Percentiles rank a stretch among this genome's conserved stretches.
Evolutionary conservation across 2,888 invertebrate genomes (phyloP).

Genomic region (Perdita meconis): DNA sequence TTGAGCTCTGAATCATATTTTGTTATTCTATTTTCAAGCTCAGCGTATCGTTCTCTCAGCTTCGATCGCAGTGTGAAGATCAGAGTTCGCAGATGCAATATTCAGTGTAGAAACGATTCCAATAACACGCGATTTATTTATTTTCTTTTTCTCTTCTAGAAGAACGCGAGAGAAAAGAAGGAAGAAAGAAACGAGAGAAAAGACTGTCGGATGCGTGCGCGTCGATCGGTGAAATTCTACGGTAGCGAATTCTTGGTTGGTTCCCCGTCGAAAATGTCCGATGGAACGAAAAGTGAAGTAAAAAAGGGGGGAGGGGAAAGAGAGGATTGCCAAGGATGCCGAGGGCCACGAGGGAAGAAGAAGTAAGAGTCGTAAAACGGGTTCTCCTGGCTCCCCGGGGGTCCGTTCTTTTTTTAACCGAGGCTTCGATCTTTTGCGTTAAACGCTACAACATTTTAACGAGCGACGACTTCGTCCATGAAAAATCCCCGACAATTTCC

Average conservation of each 20-base stretch:
- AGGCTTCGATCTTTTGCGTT: constrained; percentile 63
- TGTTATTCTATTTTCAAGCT: too few species aligned
- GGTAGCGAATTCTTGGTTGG: constrained; percentile 52
- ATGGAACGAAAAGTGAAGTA: constrained; percentile 49
- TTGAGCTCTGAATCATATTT: too few species aligned
- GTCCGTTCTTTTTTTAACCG: constrained; percentile 58
- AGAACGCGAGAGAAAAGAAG: background rate
- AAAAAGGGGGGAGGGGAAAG: constrained; percentile 35
- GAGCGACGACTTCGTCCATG: constrained; percentile 37
- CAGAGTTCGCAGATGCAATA: too few species aligned
- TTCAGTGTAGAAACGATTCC: background rate
- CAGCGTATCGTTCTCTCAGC: too few species aligned
- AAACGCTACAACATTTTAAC: constrained; percentile 63
- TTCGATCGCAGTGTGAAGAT: too few species aligned
- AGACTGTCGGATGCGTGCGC: background rate
- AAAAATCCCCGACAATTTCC: constrained; percentile 52
- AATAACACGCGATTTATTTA: background rate
- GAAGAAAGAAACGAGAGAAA: background rate
- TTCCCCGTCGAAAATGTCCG: constrained; percentile 55
- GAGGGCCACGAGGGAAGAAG: constrained; percentile 51
- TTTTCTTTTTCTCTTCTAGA: background rate
- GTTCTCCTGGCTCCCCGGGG: constrained; percentile 64
- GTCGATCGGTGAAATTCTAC: constrained; percentile 43
- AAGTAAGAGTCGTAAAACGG: constrained; percentile 73
- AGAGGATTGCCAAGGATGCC: constrained; percentile 37